Evolutionary conservation across 2,888 invertebrate genomes (phyloP).

Genomic region (Xylocampa areola): DNA sequence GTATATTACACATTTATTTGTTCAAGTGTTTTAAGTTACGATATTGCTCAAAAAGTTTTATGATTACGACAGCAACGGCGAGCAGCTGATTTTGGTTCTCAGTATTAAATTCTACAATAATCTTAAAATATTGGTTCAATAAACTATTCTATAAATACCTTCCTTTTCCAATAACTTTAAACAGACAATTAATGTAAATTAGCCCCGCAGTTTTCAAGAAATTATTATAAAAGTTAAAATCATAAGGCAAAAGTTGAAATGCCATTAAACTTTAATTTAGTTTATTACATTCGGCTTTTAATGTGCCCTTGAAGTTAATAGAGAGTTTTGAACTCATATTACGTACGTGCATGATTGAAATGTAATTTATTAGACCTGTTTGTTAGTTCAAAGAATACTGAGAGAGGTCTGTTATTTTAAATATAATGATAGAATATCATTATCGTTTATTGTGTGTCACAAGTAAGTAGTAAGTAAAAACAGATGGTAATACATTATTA

Average conservation of each 20-base stretch:
- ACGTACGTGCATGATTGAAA: slow-evolving; percentile 11
- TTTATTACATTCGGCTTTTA: neutral
- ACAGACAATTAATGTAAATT: neutral
- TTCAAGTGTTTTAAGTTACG: too few relatives aligned
- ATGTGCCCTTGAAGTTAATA: slow-evolving; percentile 11
- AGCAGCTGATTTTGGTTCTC: too few relatives aligned
- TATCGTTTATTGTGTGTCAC: too few relatives aligned
- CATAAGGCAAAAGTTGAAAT: neutral
- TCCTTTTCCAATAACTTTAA: neutral
- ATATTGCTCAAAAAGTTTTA: too few relatives aligned
- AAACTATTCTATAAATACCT: neutral
- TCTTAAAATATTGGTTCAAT: too few relatives aligned
- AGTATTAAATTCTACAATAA: too few relatives aligned
- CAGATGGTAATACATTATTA: too few relatives aligned
- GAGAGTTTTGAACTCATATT: slow-evolving; percentile 22
- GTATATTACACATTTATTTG: too few relatives aligned
- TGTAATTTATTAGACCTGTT: slow-evolving; percentile 8
- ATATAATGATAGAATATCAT: too few relatives aligned
- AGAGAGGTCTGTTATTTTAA: too few relatives aligned
- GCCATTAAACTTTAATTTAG: slow-evolving; percentile 16
- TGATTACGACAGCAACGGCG: too few relatives aligned
- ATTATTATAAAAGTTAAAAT: neutral
- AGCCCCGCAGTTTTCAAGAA: neutral
- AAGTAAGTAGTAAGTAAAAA: too few relatives aligned
- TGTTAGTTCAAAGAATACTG: neutral